A percentile compares a stretch with the other conserved stretches of the same genome.
Evolutionary conservation across 2,797 vertebrate species (phyloP).

Genomic region (Florisuga fusca): DNA sequence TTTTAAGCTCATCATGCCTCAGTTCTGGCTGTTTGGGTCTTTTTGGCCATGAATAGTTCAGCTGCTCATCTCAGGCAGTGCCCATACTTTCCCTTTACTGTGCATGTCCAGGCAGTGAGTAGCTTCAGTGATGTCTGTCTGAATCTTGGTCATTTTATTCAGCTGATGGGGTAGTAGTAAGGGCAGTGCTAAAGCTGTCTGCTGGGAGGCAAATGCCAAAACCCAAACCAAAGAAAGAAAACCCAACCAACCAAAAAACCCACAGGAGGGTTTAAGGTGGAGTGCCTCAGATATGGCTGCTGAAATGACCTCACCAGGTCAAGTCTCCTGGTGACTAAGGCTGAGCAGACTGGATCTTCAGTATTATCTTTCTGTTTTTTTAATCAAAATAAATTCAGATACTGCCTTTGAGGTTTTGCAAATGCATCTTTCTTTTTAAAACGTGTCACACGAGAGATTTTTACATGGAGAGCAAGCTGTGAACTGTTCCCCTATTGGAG

Average conservation of each 20-base stretch:
- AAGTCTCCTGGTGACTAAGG: not conserved
- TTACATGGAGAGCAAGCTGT: rapidly evolving
- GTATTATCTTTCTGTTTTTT: not conserved
- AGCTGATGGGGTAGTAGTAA: not conserved
- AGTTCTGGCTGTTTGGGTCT: not conserved
- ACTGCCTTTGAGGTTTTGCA: not conserved
- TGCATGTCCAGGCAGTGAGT: not conserved
- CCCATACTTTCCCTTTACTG: not conserved
- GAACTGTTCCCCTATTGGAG: not conserved
- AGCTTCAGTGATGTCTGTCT: not conserved
- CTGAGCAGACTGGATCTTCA: not conserved
- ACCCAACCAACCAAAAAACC: too few species aligned
- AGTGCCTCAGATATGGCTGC: not conserved
- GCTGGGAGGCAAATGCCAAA: too few species aligned
- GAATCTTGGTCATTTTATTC: not conserved
- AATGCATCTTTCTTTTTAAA: not conserved
- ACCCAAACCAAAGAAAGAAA: not conserved
- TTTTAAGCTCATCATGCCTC: not conserved
- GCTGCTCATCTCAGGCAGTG: not conserved
- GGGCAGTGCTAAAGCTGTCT: not conserved
- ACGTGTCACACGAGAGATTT: not conserved
- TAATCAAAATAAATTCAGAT: not conserved
- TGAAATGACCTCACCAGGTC: not conserved
- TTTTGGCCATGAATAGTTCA: not conserved
- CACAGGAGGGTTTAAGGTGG: not conserved